Percentiles rank a stretch among this genome's conserved stretches.
Evolutionary conservation across 2,113 vertebrate species (phyloP).

Genomic region (Coptodon rendalli): DNA sequence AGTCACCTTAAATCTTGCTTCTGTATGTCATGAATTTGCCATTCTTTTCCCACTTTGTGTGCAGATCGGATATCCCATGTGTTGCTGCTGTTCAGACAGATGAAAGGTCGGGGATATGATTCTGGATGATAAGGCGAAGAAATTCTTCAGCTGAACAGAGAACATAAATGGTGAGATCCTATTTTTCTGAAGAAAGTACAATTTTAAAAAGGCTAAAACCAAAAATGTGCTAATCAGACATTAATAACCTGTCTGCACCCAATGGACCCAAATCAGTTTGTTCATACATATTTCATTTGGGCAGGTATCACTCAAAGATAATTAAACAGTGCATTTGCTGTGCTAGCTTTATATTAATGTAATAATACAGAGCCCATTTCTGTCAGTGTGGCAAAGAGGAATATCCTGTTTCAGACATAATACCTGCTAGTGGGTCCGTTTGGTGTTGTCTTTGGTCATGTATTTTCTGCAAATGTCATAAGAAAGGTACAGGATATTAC

Average conservation of each 20-base stretch:
- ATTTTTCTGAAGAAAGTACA: background rate
- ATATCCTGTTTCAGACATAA: background rate
- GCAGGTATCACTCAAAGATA: background rate
- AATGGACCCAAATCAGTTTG: background rate
- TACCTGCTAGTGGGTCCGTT: background rate
- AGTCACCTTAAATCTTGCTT: background rate
- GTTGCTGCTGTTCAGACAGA: background rate
- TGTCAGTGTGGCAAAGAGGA: background rate
- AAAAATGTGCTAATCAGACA: background rate
- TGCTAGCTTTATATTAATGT: background rate
- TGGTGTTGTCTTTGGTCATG: background rate
- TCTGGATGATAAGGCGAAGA: slow-evolving; percentile 20
- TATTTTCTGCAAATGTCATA: background rate
- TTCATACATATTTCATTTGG: background rate
- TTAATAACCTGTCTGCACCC: background rate
- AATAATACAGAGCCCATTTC: background rate
- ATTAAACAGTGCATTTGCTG: background rate
- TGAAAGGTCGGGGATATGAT: slow-evolving; percentile 33
- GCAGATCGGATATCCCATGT: background rate
- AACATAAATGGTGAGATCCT: slow-evolving; percentile 35
- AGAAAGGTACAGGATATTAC: background rate
- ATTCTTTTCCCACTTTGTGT: background rate
- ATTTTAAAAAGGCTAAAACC: background rate
- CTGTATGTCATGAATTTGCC: background rate
- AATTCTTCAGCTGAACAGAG: slow-evolving; percentile 27